Base-by-base conservation (phyloP, 2,113 vertebrate genomes). In the Australoheros scitulus region DNA sequence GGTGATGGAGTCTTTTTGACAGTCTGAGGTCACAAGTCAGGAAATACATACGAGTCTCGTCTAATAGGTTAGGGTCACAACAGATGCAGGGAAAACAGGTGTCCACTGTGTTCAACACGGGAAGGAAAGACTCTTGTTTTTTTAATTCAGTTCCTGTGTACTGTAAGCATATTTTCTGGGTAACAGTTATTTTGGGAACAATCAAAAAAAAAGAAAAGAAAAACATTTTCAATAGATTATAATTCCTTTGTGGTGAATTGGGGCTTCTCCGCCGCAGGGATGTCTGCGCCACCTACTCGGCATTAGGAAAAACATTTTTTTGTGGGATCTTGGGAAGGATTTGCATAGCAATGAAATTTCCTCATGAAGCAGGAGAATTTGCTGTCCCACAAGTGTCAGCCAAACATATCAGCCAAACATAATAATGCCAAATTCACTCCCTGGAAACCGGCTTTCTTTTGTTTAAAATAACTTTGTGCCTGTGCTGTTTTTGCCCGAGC, bases 21-120 rank as follows among this genome's bases (percentile, higher is more conserved):
- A 83, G 83, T 43, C 7, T 61, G 64, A 76, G 90, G 91, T 86
- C 91, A 92, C 52, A 74, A 89, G 92, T 85, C 86, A 76, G 81
- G 26, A 59, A 32, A 86, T 92, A 80, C 87, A 89, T 88, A 64
- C 58, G 78, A 56, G 86, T 63, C 80, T 56, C 4, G 32, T 83
- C 77, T 56, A 58, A 81, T 78, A 75, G 79, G 20, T 83, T 82
- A 80, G 52, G 38, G 81, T 78, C 81, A 76, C 15, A 84, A 76
- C 15, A 84, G 47, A 59, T 85, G 77, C 59, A 55, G 70, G 50
- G 2, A 65, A 79, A 83, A 70, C 55, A 60, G 77, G 64, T 86
- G 83, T 76, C 26, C 2, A 26, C 3, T 20, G 34, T 59, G 11
- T 59, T 50, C 38, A 60, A 18, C 41, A 11, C 38, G 64, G 43